Evolutionary conservation across 1,140 invertebrate species (phyloP).

Genomic region (Lineus longissimus): DNA sequence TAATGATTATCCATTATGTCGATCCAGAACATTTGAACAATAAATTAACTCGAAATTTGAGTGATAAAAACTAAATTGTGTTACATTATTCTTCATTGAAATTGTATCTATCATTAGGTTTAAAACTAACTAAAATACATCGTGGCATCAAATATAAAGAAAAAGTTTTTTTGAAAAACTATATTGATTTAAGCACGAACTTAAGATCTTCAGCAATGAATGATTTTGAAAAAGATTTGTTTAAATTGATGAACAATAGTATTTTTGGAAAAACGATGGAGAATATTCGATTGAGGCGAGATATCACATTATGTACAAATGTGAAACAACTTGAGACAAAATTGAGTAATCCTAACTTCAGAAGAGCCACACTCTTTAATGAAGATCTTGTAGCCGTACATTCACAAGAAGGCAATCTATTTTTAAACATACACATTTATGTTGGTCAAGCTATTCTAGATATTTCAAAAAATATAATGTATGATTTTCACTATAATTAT

Average conservation of each 20-base stretch:
- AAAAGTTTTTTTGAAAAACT: conserved; percentile 16
- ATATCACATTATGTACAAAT: no score
- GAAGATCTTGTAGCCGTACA: no score
- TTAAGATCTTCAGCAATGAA: conserved; percentile 41
- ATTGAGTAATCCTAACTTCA: no score
- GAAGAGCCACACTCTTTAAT: no score
- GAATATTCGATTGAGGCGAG: no score
- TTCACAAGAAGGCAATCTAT: no score
- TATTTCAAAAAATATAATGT: no score
- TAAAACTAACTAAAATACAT: no score
- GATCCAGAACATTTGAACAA: conserved; percentile 9
- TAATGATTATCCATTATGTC: conserved; percentile 19
- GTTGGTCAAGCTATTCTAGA: no score
- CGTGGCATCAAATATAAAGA: conserved; percentile 17
- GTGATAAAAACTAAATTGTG: conserved; percentile 22
- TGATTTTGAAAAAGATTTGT: conserved; percentile 54
- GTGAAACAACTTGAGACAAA: no score
- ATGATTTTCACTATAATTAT: no score
- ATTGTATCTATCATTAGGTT: conserved; percentile 16
- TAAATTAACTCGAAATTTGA: conserved; percentile 25
- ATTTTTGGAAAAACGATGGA: conserved; percentile 56
- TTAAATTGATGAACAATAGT: conserved; percentile 53
- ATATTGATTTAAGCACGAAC: conserved; percentile 26
- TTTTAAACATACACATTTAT: no score
- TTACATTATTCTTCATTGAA: conserved; percentile 21